These are phyloP conservation scores for Atlantisia rogersi DNA, from an alignment of 2,113 vertebrate species.

Conservation along the genomic window DNA sequence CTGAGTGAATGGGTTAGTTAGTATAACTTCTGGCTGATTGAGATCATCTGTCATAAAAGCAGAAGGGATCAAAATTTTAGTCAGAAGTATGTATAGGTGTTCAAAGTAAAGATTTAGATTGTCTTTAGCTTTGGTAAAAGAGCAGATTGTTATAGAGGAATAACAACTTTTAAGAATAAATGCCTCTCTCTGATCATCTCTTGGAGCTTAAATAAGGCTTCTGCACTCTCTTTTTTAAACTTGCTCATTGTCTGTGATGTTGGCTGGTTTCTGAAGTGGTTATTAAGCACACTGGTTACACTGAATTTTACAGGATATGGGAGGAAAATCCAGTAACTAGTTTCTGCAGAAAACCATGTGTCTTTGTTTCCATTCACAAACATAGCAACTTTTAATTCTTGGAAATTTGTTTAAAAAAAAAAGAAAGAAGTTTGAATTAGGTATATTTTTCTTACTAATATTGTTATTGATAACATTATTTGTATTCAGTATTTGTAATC, in stretches of 20 bases:
- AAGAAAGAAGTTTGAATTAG: neutral
- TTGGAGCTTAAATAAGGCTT: neutral
- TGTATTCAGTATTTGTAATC: constrained; percentile 58
- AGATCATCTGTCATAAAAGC: neutral
- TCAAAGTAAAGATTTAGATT: neutral
- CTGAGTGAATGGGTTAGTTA: neutral
- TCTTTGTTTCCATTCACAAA: neutral
- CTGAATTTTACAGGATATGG: neutral
- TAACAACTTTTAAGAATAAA: neutral
- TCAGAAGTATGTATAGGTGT: neutral
- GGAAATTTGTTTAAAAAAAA: neutral
- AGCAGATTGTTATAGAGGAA: neutral
- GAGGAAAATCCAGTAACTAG: neutral
- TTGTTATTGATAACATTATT: constrained; percentile 30
- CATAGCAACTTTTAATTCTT: neutral
- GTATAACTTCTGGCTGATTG: neutral
- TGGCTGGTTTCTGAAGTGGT: neutral
- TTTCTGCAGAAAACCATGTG: neutral
- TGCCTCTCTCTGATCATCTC: neutral
- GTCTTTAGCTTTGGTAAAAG: neutral
- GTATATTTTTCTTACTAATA: neutral
- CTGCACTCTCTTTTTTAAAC: neutral
- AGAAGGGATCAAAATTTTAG: neutral
- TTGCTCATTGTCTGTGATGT: neutral
- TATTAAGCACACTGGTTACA: neutral